A percentile compares a stretch with the other conserved stretches of the same genome.
Evolutionary conservation across 2,797 vertebrate genomes (phyloP).

Genomic region (Galago senegalensis): DNA sequence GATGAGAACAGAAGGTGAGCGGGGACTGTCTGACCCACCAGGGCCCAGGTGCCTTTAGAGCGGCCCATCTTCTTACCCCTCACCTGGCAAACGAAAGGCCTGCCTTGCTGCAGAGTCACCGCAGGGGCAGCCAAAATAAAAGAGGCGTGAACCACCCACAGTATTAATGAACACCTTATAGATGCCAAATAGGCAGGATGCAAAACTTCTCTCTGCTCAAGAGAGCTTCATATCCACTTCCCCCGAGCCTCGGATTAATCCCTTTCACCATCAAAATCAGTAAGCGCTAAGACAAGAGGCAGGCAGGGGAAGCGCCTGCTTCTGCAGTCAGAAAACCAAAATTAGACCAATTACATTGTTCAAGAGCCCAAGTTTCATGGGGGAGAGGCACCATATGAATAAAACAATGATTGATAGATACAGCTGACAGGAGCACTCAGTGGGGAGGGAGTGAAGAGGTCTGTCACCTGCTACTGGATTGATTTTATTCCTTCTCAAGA

Average conservation of each 20-base stretch:
- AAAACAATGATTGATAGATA: not conserved
- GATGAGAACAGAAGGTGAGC: not conserved
- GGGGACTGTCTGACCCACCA: not conserved
- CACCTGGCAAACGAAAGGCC: not conserved
- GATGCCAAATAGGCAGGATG: not conserved
- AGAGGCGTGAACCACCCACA: rapidly evolving
- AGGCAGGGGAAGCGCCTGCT: not conserved
- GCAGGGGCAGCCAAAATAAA: not conserved
- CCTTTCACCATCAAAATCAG: slow-evolving; percentile 61
- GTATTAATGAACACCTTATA: slow-evolving; percentile 1
- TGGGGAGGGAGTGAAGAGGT: not conserved
- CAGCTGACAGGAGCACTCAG: not conserved
- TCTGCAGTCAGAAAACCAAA: slow-evolving; percentile 70
- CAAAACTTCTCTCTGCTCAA: slow-evolving; percentile 3
- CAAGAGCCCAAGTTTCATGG: slow-evolving; percentile 1
- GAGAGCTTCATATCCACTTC: slow-evolving; percentile 35
- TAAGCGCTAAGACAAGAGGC: slow-evolving; percentile 62
- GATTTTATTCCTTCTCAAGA: slow-evolving; percentile 3
- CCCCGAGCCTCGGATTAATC: slow-evolving; percentile 7
- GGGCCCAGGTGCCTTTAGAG: not conserved
- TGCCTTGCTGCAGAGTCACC: not conserved
- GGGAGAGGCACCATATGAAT: slow-evolving; percentile 14
- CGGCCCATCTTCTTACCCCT: not conserved
- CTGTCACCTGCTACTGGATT: not conserved
- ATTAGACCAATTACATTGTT: slow-evolving; percentile 65